Percentiles rank a stretch among this genome's conserved stretches.
Conservation (phyloP, 2,797 vertebrate genomes). For the Vireo griseus region DNA sequence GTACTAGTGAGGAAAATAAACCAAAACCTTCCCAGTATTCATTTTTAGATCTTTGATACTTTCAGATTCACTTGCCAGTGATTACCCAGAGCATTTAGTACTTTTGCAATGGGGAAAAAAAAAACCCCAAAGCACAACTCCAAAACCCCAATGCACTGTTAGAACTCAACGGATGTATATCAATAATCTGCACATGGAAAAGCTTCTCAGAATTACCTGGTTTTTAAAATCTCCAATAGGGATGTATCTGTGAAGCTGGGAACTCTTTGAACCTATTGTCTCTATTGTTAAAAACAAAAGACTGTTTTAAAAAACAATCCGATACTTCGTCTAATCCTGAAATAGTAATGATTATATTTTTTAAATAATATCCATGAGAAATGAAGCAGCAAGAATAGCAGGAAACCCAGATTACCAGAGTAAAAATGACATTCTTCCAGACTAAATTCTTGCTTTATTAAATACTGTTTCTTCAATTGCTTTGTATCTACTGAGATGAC, state of each 20-base stretch:
- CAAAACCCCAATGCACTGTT: neutral
- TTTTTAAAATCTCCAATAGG: neutral
- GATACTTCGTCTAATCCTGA: conserved; percentile 1
- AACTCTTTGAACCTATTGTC: neutral
- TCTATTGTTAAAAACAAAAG: neutral
- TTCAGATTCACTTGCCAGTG: neutral
- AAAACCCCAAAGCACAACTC: neutral
- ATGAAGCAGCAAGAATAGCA: conserved; percentile 29
- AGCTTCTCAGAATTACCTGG: neutral
- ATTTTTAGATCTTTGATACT: neutral
- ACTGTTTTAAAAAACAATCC: neutral
- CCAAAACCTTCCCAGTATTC: neutral
- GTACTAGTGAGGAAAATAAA: neutral
- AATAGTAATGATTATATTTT: conserved; percentile 38
- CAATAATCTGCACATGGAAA: neutral
- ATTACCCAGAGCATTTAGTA: neutral
- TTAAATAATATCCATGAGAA: neutral
- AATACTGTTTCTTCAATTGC: neutral
- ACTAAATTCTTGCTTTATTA: conserved; percentile 18
- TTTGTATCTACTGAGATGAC: conserved; percentile 12
- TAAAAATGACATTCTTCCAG: conserved; percentile 20
- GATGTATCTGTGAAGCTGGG: neutral
- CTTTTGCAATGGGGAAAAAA: fast-evolving
- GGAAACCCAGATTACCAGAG: conserved; percentile 22
- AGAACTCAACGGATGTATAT: neutral